Evolutionary conservation across 2,113 vertebrate genomes (phyloP).

Genomic region (Psittacula cyanocephala): DNA sequence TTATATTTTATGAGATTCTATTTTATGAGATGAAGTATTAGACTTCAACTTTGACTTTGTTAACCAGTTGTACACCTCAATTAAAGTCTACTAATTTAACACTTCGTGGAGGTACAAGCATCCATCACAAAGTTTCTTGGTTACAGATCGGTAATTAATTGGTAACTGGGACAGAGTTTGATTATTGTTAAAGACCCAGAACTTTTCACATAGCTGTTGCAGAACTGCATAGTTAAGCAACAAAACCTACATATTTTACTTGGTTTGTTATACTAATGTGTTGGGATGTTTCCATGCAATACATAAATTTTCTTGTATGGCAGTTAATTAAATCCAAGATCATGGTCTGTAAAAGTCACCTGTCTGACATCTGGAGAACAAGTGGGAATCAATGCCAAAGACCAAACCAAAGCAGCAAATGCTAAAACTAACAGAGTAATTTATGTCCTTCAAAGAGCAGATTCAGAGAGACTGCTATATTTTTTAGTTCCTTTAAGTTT

Average conservation of each 20-base stretch:
- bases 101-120: slow-evolving; percentile 18
- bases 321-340: slow-evolving; percentile 66
- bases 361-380: slow-evolving; percentile 46
- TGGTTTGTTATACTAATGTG: slow-evolving; percentile 58
- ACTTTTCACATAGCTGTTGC: slow-evolving; percentile 26
- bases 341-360: slow-evolving; percentile 66
- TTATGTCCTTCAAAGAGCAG: slow-evolving; percentile 26
- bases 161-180: slow-evolving; percentile 32
- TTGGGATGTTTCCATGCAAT: slow-evolving; percentile 57
- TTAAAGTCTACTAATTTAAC: slow-evolving; percentile 21
- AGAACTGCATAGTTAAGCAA: slow-evolving; percentile 68
- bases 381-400: slow-evolving; percentile 46
- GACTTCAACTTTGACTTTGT: slow-evolving; percentile 25
- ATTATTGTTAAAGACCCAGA: slow-evolving; percentile 42
- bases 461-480: background rate
- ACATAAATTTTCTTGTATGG: slow-evolving; percentile 58
- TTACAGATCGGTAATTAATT: slow-evolving; percentile 30
- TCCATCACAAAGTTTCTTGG: slow-evolving; percentile 14
- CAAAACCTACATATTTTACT: slow-evolving; percentile 51
- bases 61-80: background rate
- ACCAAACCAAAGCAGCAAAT: slow-evolving; percentile 36
- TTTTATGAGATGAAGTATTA: slow-evolving; percentile 20
- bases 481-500: slow-evolving; percentile 40
- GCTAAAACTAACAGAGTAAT: slow-evolving; percentile 56
- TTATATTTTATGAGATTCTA: slow-evolving; percentile 28